Evolutionary conservation across 2,797 vertebrate genomes (phyloP), one percentile per base, ranked within the genome.

Genomic region (Astyanax mexicanus): DNA sequence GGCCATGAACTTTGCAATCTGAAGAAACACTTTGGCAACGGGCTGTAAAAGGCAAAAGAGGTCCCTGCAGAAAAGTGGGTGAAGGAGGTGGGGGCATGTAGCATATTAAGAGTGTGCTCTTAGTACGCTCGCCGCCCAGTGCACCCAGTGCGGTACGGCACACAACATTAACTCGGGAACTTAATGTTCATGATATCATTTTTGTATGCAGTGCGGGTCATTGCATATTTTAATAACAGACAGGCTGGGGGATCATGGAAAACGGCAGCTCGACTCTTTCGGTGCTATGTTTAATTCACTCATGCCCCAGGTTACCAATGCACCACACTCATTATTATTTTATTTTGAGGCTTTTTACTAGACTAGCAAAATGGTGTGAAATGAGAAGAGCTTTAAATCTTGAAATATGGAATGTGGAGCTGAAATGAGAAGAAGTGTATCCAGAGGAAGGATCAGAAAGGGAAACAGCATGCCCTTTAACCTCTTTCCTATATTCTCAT

Each of bases 171-270:
- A 75, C 80, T 80, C 75, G 40, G 81, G 40, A 80, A 75, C 79
- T 32, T 69, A 80, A 84, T 79, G 81, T 80, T 84, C 79, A 84
- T 83, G 77, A 86, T 83, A 86, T 84, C 81, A 83, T 80, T 81
- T 83, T 64, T 80, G 81, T 81, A 72, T 80, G 78, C 67, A 72
- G 75, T 72, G 61, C 27, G 81, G 81, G 81, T 86, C 84, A 81
- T 67, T 84, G 83, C 81, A 80, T 81, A 83, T 86, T 84, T 84
- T 81, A 86, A 80, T 83, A 80, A 80, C 51, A 80, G 80, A 57
- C 74, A 77, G 72, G 66, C 77, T 70, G 73, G 9, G 77, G 57
- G 76, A 80, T 76, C 55, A 68, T 78, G 62, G 64, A 73, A 83
- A 80, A 73, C 69, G 65, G 78, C 77, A 79, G 69, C 69, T 73